phyloP scores from a whole-genome alignment of 2,113 vertebrate species.

The Glaucomys volans region DNA sequence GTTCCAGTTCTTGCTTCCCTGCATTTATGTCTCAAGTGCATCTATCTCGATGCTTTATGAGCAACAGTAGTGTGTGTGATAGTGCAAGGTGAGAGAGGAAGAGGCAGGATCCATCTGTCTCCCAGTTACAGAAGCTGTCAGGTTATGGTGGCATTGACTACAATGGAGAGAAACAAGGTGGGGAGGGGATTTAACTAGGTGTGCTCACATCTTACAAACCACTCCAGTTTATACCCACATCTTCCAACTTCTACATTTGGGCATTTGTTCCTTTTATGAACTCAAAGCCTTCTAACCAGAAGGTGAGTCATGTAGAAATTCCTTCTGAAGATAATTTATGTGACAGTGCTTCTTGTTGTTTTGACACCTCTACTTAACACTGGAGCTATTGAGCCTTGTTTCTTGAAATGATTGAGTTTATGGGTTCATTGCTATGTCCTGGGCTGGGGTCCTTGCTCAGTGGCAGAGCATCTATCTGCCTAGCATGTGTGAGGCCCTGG shows the following conservation, averaged over 20 bases:
- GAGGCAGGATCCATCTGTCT: neutral
- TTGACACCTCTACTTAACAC: slow-evolving; percentile 29
- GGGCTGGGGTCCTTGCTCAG: neutral
- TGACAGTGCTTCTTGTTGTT: neutral
- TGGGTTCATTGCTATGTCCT: neutral
- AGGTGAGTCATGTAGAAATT: neutral
- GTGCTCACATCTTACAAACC: neutral
- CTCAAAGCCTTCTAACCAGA: neutral
- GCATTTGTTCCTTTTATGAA: neutral
- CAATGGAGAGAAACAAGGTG: neutral
- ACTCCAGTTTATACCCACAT: neutral
- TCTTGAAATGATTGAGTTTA: neutral
- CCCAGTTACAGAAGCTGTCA: neutral
- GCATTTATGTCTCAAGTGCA: too few species aligned
- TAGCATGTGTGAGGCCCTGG: too few species aligned
- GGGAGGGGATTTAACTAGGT: neutral
- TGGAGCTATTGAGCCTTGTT: slow-evolving; percentile 4
- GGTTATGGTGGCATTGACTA: neutral
- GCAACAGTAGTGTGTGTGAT: too few species aligned
- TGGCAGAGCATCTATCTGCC: too few species aligned
- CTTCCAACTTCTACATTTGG: neutral
- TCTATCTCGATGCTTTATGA: accelerated
- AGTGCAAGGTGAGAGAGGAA: neutral
- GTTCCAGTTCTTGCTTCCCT: neutral
- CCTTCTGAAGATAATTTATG: neutral